phyloP scores from a whole-genome alignment of 1,140 invertebrate species.

The Orius laevigatus region DNA sequence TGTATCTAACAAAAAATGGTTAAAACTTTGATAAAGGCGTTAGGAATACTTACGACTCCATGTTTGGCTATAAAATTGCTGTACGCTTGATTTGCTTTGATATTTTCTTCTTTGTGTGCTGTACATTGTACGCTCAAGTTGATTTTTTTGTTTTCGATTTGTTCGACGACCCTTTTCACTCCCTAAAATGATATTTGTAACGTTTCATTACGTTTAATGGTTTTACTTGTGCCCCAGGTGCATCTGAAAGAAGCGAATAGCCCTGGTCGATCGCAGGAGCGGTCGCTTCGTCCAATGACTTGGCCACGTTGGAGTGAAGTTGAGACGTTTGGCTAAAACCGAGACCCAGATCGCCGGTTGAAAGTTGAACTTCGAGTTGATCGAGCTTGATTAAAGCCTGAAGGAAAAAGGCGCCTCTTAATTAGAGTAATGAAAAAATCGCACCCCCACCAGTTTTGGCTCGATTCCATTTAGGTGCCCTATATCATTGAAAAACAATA shows the following conservation, averaged over 20 bases:
- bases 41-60: constrained; percentile 35
- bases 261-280: constrained; percentile 41
- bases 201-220: constrained; percentile 12
- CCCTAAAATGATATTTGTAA: constrained; percentile 28
- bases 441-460: neutral
- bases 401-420: constrained; percentile 7
- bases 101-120: constrained; percentile 52
- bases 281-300: constrained; percentile 47
- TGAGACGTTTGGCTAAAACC: constrained; percentile 46
- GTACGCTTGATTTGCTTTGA: constrained; percentile 46
- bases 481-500: neutral
- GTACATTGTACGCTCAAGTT: constrained; percentile 47
- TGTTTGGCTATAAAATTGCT: constrained; percentile 53
- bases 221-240: constrained; percentile 45
- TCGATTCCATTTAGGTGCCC: neutral
- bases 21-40: neutral
- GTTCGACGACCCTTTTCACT: constrained; percentile 45
- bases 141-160: constrained; percentile 57
- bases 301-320: constrained; percentile 43
- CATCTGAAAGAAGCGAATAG: constrained; percentile 51
- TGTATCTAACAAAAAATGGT: constrained; percentile 8
- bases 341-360: constrained; percentile 42
- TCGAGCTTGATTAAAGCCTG: constrained; percentile 57
- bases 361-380: constrained; percentile 59
- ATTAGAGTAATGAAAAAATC: neutral